These are phyloP conservation scores for Herpailurus yagouaroundi DNA, from an alignment of 2,113 vertebrate genomes.

Conservation along the genomic window DNA sequence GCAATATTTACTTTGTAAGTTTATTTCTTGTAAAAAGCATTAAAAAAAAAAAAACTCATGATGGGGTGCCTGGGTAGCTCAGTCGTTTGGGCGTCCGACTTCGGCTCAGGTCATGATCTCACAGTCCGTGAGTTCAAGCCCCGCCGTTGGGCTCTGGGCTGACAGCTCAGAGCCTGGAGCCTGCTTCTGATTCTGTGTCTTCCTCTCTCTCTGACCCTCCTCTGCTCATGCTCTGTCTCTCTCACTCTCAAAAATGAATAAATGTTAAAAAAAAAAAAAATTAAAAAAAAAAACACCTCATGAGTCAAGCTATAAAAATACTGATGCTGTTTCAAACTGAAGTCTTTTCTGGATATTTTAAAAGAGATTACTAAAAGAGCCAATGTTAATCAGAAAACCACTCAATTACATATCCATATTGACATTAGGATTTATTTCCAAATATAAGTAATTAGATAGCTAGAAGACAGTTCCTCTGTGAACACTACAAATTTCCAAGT, in stretches of 20 bases:
- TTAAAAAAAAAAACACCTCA: background rate
- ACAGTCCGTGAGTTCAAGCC: too few relatives aligned
- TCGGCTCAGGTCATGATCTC: too few relatives aligned
- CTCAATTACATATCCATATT: background rate
- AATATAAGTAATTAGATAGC: background rate
- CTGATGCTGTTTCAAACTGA: background rate
- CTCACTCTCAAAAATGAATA: too few relatives aligned
- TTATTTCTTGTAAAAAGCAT: background rate
- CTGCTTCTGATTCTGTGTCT: too few relatives aligned
- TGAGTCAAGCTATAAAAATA: constrained; percentile 34
- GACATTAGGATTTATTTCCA: constrained; percentile 13
- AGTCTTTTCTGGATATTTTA: background rate
- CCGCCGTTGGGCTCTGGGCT: too few relatives aligned
- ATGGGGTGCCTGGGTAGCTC: too few relatives aligned
- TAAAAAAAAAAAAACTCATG: background rate
- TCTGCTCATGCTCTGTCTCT: too few relatives aligned
- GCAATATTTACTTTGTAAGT: background rate
- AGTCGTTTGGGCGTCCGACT: too few relatives aligned
- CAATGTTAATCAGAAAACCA: background rate
- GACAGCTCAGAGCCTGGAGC: too few relatives aligned
- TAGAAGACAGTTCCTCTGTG: background rate
- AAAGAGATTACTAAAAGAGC: background rate
- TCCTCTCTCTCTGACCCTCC: too few relatives aligned
- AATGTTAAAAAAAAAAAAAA: background rate
- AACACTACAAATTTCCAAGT: constrained; percentile 16